Conservation (phyloP, 2,888 invertebrate species). For the Nysson spinosus region DNA sequence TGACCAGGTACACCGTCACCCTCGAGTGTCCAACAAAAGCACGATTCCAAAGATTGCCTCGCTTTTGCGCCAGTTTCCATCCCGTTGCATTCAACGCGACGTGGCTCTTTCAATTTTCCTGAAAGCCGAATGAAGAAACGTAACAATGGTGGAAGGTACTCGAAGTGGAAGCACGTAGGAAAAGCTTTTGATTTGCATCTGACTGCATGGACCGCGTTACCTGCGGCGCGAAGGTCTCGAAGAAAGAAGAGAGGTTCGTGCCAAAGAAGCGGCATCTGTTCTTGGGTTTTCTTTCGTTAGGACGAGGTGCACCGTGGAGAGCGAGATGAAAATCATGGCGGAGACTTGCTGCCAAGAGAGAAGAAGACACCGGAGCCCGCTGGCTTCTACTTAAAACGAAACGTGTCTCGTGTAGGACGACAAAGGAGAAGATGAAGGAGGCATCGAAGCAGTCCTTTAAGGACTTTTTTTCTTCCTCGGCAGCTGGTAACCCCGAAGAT, state of each 20-base stretch:
- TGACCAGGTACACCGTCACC: background rate
- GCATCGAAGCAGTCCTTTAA: slow-evolving; percentile 66
- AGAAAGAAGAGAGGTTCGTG: slow-evolving; percentile 5
- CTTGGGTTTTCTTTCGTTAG: slow-evolving; percentile 57
- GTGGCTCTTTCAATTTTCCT: background rate
- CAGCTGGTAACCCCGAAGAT: slow-evolving; percentile 69
- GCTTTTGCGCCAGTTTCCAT: slow-evolving; percentile 23
- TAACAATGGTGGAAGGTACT: slow-evolving; percentile 31
- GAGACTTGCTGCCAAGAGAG: slow-evolving; percentile 12
- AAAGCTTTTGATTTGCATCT: slow-evolving; percentile 57
- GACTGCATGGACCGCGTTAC: slow-evolving; percentile 39
- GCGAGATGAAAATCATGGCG: slow-evolving; percentile 7
- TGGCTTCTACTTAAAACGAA: slow-evolving; percentile 46
- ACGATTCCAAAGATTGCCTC: slow-evolving; percentile 13
- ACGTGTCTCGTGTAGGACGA: slow-evolving; percentile 33
- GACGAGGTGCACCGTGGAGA: slow-evolving; percentile 20
- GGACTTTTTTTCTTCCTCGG: slow-evolving; percentile 60
- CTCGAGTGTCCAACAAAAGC: slow-evolving; percentile 13
- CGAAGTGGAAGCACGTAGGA: slow-evolving; percentile 10
- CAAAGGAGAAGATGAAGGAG: slow-evolving; percentile 34
- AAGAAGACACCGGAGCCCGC: slow-evolving; percentile 48
- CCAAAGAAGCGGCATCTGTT: slow-evolving; percentile 61
- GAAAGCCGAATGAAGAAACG: background rate
- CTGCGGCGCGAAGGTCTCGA: slow-evolving; percentile 22
- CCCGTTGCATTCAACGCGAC: background rate